Percentiles rank a stretch among this genome's conserved stretches.
These are phyloP conservation scores for Asarcornis scutulata DNA, from an alignment of 2,113 vertebrate species.

Conservation along the genomic window DNA sequence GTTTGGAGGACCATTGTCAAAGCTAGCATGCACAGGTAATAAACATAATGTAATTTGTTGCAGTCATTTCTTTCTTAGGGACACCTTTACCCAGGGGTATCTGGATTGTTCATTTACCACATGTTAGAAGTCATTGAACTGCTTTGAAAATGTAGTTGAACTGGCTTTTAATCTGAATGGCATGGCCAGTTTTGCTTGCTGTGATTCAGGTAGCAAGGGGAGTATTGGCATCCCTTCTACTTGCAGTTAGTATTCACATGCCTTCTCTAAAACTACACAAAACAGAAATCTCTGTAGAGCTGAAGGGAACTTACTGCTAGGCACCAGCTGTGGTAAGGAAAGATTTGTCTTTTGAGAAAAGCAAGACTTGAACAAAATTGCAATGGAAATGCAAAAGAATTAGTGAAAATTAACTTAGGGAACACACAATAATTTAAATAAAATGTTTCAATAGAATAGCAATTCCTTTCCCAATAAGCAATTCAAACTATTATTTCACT, in stretches of 20 bases:
- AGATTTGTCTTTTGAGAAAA: background rate
- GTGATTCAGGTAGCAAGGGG: background rate
- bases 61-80: background rate
- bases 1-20: background rate
- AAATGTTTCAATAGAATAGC: background rate
- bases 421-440: background rate
- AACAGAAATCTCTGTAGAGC: background rate
- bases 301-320: background rate
- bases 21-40: background rate
- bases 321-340: background rate
- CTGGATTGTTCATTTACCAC: background rate
- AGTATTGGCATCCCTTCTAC: background rate
- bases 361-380: background rate
- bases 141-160: background rate
- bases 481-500: background rate
- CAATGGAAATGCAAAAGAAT: background rate
- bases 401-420: background rate
- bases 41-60: background rate
- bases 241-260: background rate
- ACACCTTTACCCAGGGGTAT: background rate
- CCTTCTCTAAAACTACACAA: background rate
- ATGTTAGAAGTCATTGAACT: background rate
- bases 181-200: accelerated
- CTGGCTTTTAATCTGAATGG: background rate
- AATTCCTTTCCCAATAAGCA: background rate